Base-by-base conservation (phyloP, 1,140 invertebrate genomes). In the Cheumatopsyche charites region DNA sequence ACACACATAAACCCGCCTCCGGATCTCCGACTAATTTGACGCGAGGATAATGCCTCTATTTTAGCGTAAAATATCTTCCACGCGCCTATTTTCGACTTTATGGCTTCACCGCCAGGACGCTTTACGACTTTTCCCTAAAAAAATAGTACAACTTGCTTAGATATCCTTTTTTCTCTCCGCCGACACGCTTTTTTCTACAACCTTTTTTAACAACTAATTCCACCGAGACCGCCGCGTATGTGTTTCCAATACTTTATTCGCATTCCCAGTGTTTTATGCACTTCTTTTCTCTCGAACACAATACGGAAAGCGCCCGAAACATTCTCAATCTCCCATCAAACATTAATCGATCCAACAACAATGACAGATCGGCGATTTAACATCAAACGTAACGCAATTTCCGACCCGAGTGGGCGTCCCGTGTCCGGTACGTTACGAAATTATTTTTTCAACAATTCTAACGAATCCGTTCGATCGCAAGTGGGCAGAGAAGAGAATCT, bases 51-150 rank as follows among this genome's bases (percentile, higher is more conserved):
- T 58, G 55, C 55, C 55, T 58, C 21, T 58, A 58, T 58, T 58
- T 58, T 58, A 58, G 21, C 55, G 55, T 58, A 26, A 58, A 58
- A 58, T 58, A 58, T 58, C 55, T 58, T 23, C 23, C 19, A 1
- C 13, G 55, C 13, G 19, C 55, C 55, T 58, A 58, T 58, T 58
- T 58, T 58, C 55, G 55, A 58, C 55, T 58, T 58, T 58, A 58
- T 58, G 21, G 55, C 55, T 23, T 58, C 55, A 58, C 19, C 55
- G 55, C 21, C 55, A 26, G 23, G 55, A 58, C 55, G 55, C 55
- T 58, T 58, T 58, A 58, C 55, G 55, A 58, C 55, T 58, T 19
- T 23, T 19, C 55, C 55, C 21, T 23, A 58, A 58, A 58, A 58
- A 52, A 58, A 58, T 25, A 36, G 23, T 58, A 58, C 21, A 4